Percentiles rank a stretch among this genome's conserved stretches.
Evolutionary conservation across 2,888 invertebrate genomes (phyloP).

Genomic region (Polydrusus pterygomalis): DNA sequence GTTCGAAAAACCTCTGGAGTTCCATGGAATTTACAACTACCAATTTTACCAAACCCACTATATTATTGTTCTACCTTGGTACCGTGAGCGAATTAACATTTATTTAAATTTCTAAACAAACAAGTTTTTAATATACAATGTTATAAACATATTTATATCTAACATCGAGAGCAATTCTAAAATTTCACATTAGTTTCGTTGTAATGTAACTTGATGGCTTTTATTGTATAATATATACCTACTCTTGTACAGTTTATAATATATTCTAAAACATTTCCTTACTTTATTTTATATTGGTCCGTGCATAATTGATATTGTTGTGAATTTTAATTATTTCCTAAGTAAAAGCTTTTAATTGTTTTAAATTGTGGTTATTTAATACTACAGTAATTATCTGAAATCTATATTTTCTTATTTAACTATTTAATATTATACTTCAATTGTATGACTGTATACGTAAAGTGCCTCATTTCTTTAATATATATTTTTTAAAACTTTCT

Average conservation of each 20-base stretch:
- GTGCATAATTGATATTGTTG: conserved; percentile 62
- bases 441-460: no score
- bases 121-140: neutral
- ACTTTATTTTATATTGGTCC: conserved; percentile 65
- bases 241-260: neutral
- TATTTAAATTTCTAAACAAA: conserved; percentile 5
- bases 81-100: neutral
- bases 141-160: conserved; percentile 24
- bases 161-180: conserved; percentile 15
- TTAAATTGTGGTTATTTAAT: neutral
- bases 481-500: neutral
- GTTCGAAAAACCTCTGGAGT: no score
- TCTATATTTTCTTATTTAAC: no score
- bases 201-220: conserved; percentile 21
- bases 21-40: no score
- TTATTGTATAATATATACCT: conserved; percentile 2
- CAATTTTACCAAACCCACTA: neutral
- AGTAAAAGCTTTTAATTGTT: conserved; percentile 11
- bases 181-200: conserved; percentile 27
- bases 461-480: no score
- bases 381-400: neutral
- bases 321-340: conserved; percentile 17
- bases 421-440: no score
- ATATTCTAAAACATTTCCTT: conserved; percentile 53
- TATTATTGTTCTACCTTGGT: neutral